These are phyloP conservation scores for Cichlasoma orientale DNA, from an alignment of 2,797 vertebrate genomes.

Conservation along the genomic window DNA sequence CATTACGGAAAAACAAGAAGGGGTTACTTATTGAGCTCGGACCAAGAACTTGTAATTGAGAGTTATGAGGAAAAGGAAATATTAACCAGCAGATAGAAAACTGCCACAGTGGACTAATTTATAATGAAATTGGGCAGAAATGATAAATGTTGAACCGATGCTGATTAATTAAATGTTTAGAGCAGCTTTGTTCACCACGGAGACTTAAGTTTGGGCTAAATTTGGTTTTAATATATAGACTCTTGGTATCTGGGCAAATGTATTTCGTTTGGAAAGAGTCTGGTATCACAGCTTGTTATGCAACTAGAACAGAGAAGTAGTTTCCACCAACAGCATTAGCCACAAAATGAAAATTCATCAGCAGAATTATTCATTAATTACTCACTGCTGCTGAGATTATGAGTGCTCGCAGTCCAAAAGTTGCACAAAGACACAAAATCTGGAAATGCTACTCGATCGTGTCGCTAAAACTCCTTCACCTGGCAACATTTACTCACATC, in stretches of 20 bases:
- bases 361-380: slow-evolving; percentile 7
- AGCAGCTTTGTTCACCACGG: background rate
- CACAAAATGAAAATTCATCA: slow-evolving; percentile 2
- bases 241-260: background rate
- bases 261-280: background rate
- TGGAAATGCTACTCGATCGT: background rate
- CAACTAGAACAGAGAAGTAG: background rate
- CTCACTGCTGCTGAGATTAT: background rate
- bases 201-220: background rate
- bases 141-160: background rate
- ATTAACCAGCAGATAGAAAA: slow-evolving; percentile 9
- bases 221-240: background rate
- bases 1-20: slow-evolving; percentile 6
- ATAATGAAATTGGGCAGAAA: background rate
- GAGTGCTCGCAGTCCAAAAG: background rate
- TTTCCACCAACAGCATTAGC: background rate
- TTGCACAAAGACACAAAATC: slow-evolving; percentile 1
- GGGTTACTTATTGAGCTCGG: background rate
- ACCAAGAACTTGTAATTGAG: background rate
- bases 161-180: slow-evolving; percentile 10
- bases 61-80: background rate
- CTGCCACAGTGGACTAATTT: background rate
- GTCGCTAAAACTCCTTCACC: background rate
- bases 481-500: background rate
- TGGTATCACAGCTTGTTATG: background rate